These are phyloP conservation scores for Scomber japonicus DNA, from an alignment of 2,113 vertebrate species.

Conservation along the genomic window DNA sequence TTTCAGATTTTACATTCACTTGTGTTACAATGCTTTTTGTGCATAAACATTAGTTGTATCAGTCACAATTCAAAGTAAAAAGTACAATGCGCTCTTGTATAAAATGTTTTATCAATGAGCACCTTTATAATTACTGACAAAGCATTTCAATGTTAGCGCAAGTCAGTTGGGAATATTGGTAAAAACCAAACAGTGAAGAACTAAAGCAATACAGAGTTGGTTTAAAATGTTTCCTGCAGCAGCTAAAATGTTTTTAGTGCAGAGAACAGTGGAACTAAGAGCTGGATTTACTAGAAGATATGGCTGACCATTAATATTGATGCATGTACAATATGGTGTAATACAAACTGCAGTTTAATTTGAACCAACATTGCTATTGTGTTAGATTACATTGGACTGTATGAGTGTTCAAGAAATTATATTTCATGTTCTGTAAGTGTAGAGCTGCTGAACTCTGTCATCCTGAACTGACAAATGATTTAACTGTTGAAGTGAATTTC, in stretches of 20 bases:
- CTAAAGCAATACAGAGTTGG: background rate
- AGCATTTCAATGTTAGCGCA: conserved; percentile 5
- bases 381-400: background rate
- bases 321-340: background rate
- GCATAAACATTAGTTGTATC: conserved; percentile 14
- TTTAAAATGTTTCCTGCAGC: background rate
- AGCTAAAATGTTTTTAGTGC: no score
- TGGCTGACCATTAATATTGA: background rate
- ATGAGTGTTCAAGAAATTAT: background rate
- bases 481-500: no score
- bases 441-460: background rate
- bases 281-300: background rate
- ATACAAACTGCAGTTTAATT: background rate
- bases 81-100: background rate
- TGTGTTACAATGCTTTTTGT: background rate
- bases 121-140: background rate
- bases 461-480: background rate
- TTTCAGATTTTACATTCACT: background rate
- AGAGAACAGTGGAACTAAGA: background rate
- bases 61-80: background rate
- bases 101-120: background rate
- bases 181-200: background rate
- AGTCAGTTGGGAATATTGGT: background rate
- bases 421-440: no score
- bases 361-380: background rate